A percentile compares a stretch with the other conserved stretches of the same genome.
Evolutionary conservation across 2,797 vertebrate species (phyloP).

Genomic region (Lutjanus campechanus): DNA sequence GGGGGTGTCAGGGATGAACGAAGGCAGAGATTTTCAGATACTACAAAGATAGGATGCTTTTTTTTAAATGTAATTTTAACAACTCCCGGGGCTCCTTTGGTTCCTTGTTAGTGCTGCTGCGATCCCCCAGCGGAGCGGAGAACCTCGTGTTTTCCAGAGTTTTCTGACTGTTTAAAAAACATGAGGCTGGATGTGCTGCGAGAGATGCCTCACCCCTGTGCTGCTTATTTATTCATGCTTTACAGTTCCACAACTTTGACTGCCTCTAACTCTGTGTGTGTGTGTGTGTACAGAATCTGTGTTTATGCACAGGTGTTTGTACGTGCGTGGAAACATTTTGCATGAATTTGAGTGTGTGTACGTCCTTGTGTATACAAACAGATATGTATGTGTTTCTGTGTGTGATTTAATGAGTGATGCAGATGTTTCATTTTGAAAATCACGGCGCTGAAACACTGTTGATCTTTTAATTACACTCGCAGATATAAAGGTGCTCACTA

Average conservation of each 20-base stretch:
- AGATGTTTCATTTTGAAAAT: slow-evolving; percentile 5
- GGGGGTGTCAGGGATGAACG: slow-evolving; percentile 12
- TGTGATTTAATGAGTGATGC: not conserved
- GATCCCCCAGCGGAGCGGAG: slow-evolving; percentile 33
- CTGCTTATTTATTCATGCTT: slow-evolving; percentile 62
- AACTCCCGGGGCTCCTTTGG: slow-evolving; percentile 41
- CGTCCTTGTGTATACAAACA: not conserved
- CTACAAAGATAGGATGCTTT: slow-evolving; percentile 13
- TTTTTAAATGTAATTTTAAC: slow-evolving; percentile 28
- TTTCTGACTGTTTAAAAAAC: slow-evolving; percentile 73
- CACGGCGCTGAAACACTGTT: not conserved
- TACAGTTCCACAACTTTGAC: slow-evolving; percentile 47
- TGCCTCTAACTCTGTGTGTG: slow-evolving; percentile 20
- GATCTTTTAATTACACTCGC: not conserved
- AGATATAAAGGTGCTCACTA: too few species aligned
- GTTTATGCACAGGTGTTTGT: slow-evolving; percentile 14
- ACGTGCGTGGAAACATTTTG: slow-evolving; percentile 10
- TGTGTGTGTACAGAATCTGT: not conserved
- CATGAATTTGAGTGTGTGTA: slow-evolving; percentile 12
- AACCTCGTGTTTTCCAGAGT: slow-evolving; percentile 63
- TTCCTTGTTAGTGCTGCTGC: slow-evolving; percentile 63
- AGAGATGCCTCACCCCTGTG: slow-evolving; percentile 40
- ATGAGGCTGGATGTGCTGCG: slow-evolving; percentile 65
- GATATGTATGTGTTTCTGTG: not conserved
- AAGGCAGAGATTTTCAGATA: slow-evolving; percentile 16